Evolutionary conservation across 2,888 invertebrate genomes (phyloP), one percentile per base, ranked within the genome.

Genomic region (Philhelius pedissequus): DNA sequence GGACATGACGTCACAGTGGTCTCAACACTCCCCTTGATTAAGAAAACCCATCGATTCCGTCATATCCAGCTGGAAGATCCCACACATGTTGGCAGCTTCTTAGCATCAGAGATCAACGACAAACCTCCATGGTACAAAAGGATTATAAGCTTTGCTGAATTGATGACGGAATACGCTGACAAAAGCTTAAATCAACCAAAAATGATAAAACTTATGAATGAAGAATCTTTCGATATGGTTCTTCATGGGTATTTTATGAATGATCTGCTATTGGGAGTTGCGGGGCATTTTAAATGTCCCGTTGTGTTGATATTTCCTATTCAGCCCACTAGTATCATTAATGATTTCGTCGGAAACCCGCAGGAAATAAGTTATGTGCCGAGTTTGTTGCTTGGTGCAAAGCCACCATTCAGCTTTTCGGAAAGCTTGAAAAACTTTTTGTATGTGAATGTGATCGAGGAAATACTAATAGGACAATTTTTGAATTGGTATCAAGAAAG

Each of bases 1-100:
- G 91, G 91, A 4, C 91, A 91, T 70, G 87, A 91, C 45, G 88
- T 91, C 3, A 91, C 90, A 0, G 86, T 90, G 2, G 79, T 90
- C 3, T 56, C 88, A 0, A 86, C 86, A 0, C 69, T 86, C 3
- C 88, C 88, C 0, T 86, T 87, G 22, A 27, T 66, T 4, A 71
- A 22, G 25, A 52, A 66, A 25, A 71, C 66, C 6, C 64, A 43
- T 3, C 30, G 3, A 1, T 76, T 58, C 6, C 64, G 64, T 0
- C 64, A 64, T 6, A 48, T 64, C 22, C 48, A 64, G 3, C n/a
- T 64, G 8, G 22, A 64, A 2, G 9, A 9, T n/a, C 20, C 32
- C 3, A 7, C 1, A 5, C 8, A 20, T 8, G 13, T 22, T 4
- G 20, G 0, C 1, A 13, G 22, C 1, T 64, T 64, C 8, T 8